Evolutionary conservation across 2,113 vertebrate genomes (phyloP), one percentile per base, ranked within the genome.

Genomic region (Globicephala melas): DNA sequence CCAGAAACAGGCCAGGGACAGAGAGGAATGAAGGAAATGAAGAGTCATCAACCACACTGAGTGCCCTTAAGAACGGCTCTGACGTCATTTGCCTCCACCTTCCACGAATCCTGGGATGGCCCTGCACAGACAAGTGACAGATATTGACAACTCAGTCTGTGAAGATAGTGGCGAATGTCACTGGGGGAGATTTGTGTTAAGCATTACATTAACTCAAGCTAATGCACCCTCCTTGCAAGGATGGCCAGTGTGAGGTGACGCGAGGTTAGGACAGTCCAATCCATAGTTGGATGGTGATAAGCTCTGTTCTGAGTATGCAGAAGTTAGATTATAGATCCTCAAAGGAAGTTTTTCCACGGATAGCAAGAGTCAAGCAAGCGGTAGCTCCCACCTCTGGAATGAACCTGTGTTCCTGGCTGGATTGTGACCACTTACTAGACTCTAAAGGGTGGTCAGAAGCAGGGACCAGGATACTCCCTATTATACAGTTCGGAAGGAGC

Each of bases 51-150:
- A 25, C n/a, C 53, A 80, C 28, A n/a, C 23, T 12, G 14, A 80
- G n/a, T 55, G 58, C 92, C 58, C 95, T 93, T 74, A 65, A 23
- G 77, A 60, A 58, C 5, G 44, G 31, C 58, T 74, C 80, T 91
- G 25, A 80, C 63, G 63, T 91, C 77, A 89, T 83, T 91, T 82
- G 58, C 71, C 55, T 60, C n/a, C 60, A 87, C 44, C 83, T 96
- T 89, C 95, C 80, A 97, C 94, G 79, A 87, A 95, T 47, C 41
- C 13, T 65, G 67, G 36, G 17, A 63, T 58, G 77, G 44, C 58
- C 53, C 68, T 79, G 47, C 53, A 38, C 6, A 76, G 93, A 76
- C 71, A 91, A 60, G 55, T 44, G 50, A 74, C 73, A 91, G 93
- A 82, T 38, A 62, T 18, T 55, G 47, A 53, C 81, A 63, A 12